A percentile compares a stretch with the other conserved stretches of the same genome.
These are phyloP conservation scores for Sylvia borin DNA, from an alignment of 2,797 vertebrate species.

Conservation along the genomic window DNA sequence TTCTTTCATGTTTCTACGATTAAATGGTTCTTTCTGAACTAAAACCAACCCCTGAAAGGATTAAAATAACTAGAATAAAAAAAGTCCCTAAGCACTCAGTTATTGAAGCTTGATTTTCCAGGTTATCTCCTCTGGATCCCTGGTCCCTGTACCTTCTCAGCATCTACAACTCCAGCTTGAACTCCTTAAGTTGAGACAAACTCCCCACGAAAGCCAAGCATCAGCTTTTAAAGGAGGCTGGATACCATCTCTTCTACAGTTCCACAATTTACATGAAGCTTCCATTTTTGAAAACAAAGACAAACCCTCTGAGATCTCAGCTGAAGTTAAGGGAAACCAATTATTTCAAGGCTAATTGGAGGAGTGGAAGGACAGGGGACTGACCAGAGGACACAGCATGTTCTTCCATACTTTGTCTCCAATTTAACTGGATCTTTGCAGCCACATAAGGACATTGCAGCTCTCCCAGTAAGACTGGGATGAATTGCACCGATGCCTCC, in stretches of 20 bases:
- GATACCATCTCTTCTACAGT: neutral
- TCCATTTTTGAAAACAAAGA: neutral
- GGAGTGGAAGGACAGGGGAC: neutral
- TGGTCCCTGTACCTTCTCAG: neutral
- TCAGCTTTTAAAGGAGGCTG: neutral
- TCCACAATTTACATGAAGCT: neutral
- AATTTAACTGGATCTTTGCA: neutral
- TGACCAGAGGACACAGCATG: neutral
- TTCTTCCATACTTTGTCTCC: neutral
- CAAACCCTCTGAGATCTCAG: neutral
- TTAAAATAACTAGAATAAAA: neutral
- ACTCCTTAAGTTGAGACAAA: neutral
- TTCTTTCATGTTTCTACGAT: neutral
- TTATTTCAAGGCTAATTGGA: neutral
- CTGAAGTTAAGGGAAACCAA: neutral
- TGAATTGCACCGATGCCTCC: neutral
- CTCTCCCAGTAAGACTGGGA: neutral
- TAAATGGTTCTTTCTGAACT: slow-evolving; percentile 14
- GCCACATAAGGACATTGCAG: neutral
- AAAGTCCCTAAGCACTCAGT: neutral
- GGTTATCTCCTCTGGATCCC: neutral
- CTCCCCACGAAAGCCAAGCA: neutral
- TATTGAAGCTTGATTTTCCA: neutral
- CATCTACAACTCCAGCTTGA: neutral
- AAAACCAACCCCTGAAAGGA: neutral